These are phyloP conservation scores for Phoxinus phoxinus DNA, from an alignment of 2,113 vertebrate genomes.

Conservation along the genomic window DNA sequence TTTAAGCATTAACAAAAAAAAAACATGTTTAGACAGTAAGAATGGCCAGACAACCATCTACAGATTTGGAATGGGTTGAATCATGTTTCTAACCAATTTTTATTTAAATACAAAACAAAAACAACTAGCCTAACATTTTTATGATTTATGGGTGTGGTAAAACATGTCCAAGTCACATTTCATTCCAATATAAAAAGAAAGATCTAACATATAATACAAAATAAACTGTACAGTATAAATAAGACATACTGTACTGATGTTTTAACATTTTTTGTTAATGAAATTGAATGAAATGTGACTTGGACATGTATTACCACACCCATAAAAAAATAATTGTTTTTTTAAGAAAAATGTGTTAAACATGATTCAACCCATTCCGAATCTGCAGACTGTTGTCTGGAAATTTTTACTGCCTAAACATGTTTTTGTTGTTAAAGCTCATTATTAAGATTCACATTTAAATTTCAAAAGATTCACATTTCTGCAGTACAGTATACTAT, in stretches of 20 bases:
- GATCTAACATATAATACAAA: too few relatives aligned
- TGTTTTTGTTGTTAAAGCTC: background rate
- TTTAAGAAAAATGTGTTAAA: background rate
- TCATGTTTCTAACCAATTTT: background rate
- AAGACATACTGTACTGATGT: too few relatives aligned
- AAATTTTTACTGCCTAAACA: background rate
- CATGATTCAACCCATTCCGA: background rate
- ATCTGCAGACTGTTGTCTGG: constrained; percentile 7
- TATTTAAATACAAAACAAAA: too few relatives aligned
- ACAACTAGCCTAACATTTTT: background rate
- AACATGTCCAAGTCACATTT: background rate
- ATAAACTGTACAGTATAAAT: too few relatives aligned
- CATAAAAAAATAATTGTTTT: background rate
- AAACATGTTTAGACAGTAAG: constrained; percentile 12
- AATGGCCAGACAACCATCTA: constrained; percentile 9
- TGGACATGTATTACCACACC: background rate
- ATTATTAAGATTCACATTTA: too few relatives aligned
- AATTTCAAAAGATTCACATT: too few relatives aligned
- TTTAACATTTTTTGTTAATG: too few relatives aligned
- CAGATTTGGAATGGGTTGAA: background rate
- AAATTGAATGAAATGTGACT: background rate
- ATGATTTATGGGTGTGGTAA: background rate
- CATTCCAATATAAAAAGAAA: background rate
- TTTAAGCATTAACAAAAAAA: background rate
- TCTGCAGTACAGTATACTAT: too few relatives aligned